Conservation (phyloP, 2,797 vertebrate genomes). For the Heliangelus exortis region DNA sequence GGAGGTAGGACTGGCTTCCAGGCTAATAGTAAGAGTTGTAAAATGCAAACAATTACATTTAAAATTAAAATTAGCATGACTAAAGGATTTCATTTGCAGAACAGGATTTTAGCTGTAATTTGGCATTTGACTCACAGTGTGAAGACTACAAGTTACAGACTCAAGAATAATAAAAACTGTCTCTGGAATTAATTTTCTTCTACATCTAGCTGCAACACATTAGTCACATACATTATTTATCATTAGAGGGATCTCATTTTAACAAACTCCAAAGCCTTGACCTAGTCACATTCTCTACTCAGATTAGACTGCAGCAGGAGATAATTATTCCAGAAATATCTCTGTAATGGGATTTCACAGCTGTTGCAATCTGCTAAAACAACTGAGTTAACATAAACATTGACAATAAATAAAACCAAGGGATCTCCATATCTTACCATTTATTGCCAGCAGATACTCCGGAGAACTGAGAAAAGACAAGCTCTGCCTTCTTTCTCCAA, state of each 20-base stretch:
- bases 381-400: not conserved
- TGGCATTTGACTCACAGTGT: conserved; percentile 31
- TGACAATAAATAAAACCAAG: conserved; percentile 9
- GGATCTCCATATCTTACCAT: not conserved
- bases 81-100: conserved; percentile 61
- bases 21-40: conserved; percentile 11
- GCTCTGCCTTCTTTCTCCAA: not conserved
- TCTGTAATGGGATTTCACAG: conserved; percentile 19
- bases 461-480: not conserved
- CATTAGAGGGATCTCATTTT: not conserved
- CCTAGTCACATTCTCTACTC: not conserved
- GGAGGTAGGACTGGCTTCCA: not conserved
- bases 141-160: conserved; percentile 44
- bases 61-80: conserved; percentile 62
- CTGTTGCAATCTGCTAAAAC: conserved; percentile 9
- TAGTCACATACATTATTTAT: conserved; percentile 61
- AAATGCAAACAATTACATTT: conserved; percentile 62
- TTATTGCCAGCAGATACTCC: not conserved
- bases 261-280: conserved; percentile 36
- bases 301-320: conserved; percentile 1
- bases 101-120: conserved; percentile 45
- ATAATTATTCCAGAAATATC: conserved; percentile 31
- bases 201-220: conserved; percentile 37
- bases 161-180: conserved; percentile 48
- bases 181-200: conserved; percentile 61